Conservation (phyloP, 1,140 invertebrate species). For the Drosophila repletoides region DNA sequence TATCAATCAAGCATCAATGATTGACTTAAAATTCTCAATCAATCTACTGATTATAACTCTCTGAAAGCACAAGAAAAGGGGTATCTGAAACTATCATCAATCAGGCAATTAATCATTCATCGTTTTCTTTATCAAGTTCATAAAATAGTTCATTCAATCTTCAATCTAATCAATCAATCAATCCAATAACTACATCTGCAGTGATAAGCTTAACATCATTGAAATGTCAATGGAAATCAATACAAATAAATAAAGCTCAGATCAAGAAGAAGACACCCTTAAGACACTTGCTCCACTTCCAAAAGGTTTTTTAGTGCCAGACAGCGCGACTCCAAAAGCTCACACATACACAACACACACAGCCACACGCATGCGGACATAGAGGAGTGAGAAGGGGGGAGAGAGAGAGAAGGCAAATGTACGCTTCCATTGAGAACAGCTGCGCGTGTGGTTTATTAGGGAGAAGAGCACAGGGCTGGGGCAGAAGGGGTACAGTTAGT, state of each 20-base stretch:
- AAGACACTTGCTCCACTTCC: constrained; percentile 71
- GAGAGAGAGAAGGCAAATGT: not conserved
- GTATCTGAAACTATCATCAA: too few relatives aligned
- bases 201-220: not conserved
- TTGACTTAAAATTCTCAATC: too few relatives aligned
- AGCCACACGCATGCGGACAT: not conserved
- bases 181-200: not conserved
- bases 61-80: too few relatives aligned
- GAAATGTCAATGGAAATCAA: not conserved
- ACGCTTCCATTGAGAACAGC: constrained; percentile 19
- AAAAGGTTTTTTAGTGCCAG: constrained; percentile 56
- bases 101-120: too few relatives aligned
- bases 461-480: not conserved
- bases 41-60: too few relatives aligned
- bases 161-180: not conserved
- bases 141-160: too few relatives aligned
- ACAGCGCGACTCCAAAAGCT: constrained; percentile 54
- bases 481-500: constrained; percentile 49
- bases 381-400: not conserved
- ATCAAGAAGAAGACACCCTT: not conserved
- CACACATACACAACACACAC: constrained; percentile 3
- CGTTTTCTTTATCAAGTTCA: too few relatives aligned
- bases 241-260: not conserved
- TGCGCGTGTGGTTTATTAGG: constrained; percentile 34
- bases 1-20: too few relatives aligned